A percentile compares a stretch with the other conserved stretches of the same genome.
Conservation (phyloP, 2,797 vertebrate species). For the Tokudaia muenninki region DNA sequence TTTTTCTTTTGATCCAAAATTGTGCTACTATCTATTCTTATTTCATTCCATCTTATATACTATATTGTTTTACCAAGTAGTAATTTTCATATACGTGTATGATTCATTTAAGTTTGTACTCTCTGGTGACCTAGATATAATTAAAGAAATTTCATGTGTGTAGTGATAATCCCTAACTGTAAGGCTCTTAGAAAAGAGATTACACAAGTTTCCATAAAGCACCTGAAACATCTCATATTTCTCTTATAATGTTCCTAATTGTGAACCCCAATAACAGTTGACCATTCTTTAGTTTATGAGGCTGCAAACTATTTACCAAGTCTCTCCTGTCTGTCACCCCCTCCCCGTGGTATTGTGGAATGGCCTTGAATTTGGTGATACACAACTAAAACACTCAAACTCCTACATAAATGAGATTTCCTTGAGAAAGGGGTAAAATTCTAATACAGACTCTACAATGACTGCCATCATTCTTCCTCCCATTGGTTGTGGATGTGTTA, state of each 20-base stretch:
- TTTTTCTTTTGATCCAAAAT: conserved; percentile 12
- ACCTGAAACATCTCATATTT: neutral
- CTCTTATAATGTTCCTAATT: neutral
- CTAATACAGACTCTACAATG: neutral
- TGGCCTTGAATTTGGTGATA: neutral
- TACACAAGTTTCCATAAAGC: neutral
- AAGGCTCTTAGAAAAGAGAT: neutral
- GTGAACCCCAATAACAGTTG: neutral
- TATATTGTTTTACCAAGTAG: neutral
- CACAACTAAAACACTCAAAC: neutral
- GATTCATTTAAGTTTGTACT: neutral
- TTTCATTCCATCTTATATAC: neutral
- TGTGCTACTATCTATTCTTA: neutral
- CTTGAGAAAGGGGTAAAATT: neutral
- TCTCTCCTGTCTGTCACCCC: too few relatives aligned
- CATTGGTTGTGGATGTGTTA: neutral
- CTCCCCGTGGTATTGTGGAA: neutral
- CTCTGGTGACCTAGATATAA: neutral
- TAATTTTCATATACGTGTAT: neutral
- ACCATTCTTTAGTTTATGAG: neutral
- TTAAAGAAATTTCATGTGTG: neutral
- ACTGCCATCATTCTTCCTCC: neutral
- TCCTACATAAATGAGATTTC: neutral
- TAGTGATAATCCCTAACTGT: neutral
- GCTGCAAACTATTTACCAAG: neutral